These are phyloP conservation scores for Holotrichia oblita DNA, from an alignment of 1,140 invertebrate species.

Conservation along the genomic window DNA sequence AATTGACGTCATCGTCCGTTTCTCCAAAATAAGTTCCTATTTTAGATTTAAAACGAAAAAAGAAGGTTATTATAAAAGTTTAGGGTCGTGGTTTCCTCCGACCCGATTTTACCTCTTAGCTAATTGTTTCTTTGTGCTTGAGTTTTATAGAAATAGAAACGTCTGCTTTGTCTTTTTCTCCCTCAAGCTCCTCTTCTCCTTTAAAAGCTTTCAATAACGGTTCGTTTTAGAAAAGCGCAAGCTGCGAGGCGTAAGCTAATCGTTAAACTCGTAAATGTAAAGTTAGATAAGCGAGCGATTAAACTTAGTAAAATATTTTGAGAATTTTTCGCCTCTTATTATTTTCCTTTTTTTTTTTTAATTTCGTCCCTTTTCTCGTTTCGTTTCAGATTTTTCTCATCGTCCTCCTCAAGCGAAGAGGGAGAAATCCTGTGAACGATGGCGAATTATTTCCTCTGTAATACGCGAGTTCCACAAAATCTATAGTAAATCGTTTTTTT, in stretches of 20 bases:
- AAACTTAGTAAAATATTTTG: slow-evolving; percentile 27
- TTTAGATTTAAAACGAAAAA: slow-evolving; percentile 7
- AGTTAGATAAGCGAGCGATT: slow-evolving; percentile 31
- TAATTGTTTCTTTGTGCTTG: slow-evolving; percentile 29
- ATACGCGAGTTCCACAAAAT: slow-evolving; percentile 1
- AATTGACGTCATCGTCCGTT: not conserved
- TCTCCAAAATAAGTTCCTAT: not conserved
- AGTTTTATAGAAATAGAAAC: slow-evolving; percentile 33
- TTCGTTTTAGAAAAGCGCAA: not conserved
- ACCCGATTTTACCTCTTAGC: slow-evolving; percentile 33
- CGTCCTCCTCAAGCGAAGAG: not conserved
- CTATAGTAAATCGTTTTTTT: slow-evolving; percentile 21
- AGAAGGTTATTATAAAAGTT: slow-evolving; percentile 34
- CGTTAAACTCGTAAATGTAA: slow-evolving; percentile 21
- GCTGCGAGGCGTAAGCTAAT: slow-evolving; percentile 9
- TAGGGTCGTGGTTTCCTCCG: slow-evolving; percentile 12
- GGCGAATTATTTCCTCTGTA: not conserved
- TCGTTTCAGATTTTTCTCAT: slow-evolving; percentile 9
- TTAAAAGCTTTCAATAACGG: slow-evolving; percentile 25
- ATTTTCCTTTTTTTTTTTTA: slow-evolving; percentile 16
- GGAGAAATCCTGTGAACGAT: not conserved
- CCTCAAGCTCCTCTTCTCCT: not conserved
- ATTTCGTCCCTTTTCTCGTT: not conserved
- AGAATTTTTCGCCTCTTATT: slow-evolving; percentile 17
- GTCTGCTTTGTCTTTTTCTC: slow-evolving; percentile 11